Conservation (phyloP, 2,888 invertebrate species). For the Epirrita christyi region DNA sequence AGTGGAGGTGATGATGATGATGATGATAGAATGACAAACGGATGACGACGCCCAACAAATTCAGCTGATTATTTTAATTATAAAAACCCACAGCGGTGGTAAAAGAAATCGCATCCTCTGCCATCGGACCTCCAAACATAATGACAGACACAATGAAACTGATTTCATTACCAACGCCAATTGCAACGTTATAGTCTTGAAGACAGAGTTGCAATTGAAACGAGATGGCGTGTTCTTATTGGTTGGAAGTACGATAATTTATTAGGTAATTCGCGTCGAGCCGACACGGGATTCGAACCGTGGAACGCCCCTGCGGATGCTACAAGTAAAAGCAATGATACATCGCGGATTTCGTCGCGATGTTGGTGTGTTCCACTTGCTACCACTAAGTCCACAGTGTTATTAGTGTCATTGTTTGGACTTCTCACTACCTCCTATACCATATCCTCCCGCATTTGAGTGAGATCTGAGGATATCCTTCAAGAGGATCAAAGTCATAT, state of each 20-base stretch:
- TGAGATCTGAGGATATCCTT: too few relatives aligned
- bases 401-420: too few relatives aligned
- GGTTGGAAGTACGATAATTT: slow-evolving; percentile 50
- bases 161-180: background rate
- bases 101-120: slow-evolving; percentile 72
- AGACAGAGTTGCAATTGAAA: slow-evolving; percentile 11
- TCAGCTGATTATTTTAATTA: background rate
- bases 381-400: slow-evolving; percentile 15
- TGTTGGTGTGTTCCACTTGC: slow-evolving; percentile 50
- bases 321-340: slow-evolving; percentile 77
- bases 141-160: slow-evolving; percentile 62
- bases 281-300: slow-evolving; percentile 62
- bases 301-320: slow-evolving; percentile 72
- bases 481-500: too few relatives aligned
- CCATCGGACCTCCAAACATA: slow-evolving; percentile 67
- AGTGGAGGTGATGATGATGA: too few relatives aligned
- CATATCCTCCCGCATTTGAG: too few relatives aligned
- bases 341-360: slow-evolving; percentile 73
- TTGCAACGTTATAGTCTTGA: background rate
- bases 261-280: slow-evolving; percentile 60
- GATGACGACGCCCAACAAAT: background rate
- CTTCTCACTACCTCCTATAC: too few relatives aligned
- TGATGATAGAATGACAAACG: background rate
- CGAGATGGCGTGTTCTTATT: background rate
- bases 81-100: slow-evolving; percentile 40